Evolutionary conservation across 2,797 vertebrate species (phyloP), one percentile per base, ranked within the genome.

Genomic region (Falco columbarius): DNA sequence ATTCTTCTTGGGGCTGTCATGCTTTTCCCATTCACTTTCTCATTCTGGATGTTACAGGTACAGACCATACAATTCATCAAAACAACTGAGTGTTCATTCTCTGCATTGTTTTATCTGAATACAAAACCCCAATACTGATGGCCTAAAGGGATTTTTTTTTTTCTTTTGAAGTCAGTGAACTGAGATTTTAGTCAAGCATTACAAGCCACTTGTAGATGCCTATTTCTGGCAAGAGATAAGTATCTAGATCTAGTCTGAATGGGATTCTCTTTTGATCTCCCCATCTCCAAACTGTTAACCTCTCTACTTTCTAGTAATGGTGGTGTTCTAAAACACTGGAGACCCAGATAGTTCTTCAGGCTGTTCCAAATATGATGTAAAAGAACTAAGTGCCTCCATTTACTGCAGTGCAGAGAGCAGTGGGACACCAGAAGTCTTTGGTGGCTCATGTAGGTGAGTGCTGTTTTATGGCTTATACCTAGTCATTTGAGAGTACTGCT

Each of bases 401-500:
- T 76, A 4, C 2, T 21, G 15, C 27, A 10, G 4, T 22, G 20
- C 3, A 1, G 47, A 55, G 55, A 36, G 9, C 7, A 0, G 0
- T 51, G 40, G 26, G 47, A 8, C 74, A 22, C 26, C 40, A 47
- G 20, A 49, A 67, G n/a, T 27, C 63, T 67, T 46, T 38, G 44
- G 29, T 74, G 26, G 40, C 4, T 49, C 10, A 4, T 32, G 17
- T 44, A 59, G 30, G 5, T 51, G n/a, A 49, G n/a, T 38, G 27
- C 29, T 49, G 16, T 68, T 59, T 29, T 49, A 6, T 34, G 62
- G 6, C 13, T 79, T 21, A 8, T 6, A 24, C 16, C 10, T 30
- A 6, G 4, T 70, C 34, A 20, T 38, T 66, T 13, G 47, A 36
- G 34, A 62, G 42, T 10, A 2, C 29, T 67, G 63, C 46, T 42